phyloP scores from a whole-genome alignment of 2,888 invertebrate species.

The Amphipoea lucens region DNA sequence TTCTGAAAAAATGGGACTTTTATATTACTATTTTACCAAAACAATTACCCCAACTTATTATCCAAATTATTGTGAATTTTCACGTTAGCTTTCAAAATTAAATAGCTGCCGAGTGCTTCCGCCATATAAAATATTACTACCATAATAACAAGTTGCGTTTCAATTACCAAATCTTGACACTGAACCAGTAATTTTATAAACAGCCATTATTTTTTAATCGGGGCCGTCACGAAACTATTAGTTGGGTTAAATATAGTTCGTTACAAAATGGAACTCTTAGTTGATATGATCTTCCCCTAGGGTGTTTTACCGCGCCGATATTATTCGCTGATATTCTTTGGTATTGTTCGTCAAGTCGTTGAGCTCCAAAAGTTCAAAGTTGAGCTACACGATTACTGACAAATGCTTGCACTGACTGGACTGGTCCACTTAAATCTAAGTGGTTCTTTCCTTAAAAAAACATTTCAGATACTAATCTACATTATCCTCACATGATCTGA shows the following conservation, averaged over 20 bases:
- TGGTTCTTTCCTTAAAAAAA: too few relatives aligned
- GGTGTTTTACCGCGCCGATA: background rate
- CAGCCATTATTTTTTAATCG: slow-evolving; percentile 46
- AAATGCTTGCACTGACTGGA: too few relatives aligned
- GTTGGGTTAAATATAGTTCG: slow-evolving; percentile 26
- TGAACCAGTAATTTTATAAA: slow-evolving; percentile 60
- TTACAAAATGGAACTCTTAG: slow-evolving; percentile 24
- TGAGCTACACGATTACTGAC: too few relatives aligned
- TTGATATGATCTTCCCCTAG: slow-evolving; percentile 34
- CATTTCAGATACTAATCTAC: too few relatives aligned
- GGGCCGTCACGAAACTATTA: slow-evolving; percentile 55
- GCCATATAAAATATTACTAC: slow-evolving; percentile 58
- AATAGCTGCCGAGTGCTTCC: slow-evolving; percentile 55
- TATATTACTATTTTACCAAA: slow-evolving; percentile 3
- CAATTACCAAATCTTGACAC: slow-evolving; percentile 64
- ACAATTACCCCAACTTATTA: slow-evolving; percentile 10
- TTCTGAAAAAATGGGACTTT: background rate
- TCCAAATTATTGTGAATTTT: slow-evolving; percentile 33
- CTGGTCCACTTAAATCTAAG: too few relatives aligned
- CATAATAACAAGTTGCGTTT: slow-evolving; percentile 63
- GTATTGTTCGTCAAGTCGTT: too few relatives aligned
- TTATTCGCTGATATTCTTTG: background rate
- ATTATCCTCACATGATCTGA: too few relatives aligned
- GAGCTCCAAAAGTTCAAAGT: too few relatives aligned
- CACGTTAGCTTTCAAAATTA: slow-evolving; percentile 46